Evolutionary conservation across 2,888 invertebrate genomes (phyloP).

Genomic region (Tipula unca): DNA sequence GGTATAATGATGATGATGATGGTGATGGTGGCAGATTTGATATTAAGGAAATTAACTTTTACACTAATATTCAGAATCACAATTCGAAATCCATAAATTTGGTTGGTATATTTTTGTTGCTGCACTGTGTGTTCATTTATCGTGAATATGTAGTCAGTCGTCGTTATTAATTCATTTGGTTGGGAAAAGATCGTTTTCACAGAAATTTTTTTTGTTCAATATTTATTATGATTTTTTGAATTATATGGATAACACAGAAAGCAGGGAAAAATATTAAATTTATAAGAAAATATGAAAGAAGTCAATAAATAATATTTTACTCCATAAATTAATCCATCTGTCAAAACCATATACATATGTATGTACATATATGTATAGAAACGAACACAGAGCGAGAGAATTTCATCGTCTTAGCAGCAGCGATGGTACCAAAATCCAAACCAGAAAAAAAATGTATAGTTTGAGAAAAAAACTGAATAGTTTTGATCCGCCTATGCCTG

Average conservation of each 20-base stretch:
- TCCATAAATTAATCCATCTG: conserved; percentile 14
- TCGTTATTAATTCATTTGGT: background rate
- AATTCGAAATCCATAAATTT: background rate
- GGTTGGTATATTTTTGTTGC: background rate
- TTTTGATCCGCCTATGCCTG: background rate
- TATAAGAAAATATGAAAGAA: conserved; percentile 14
- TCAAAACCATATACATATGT: background rate
- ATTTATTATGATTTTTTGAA: conserved; percentile 14
- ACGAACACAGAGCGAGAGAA: background rate
- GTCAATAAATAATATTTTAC: conserved; percentile 14
- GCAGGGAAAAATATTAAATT: background rate
- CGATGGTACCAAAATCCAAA: background rate
- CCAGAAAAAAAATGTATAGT: background rate
- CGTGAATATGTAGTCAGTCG: background rate
- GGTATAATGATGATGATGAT: background rate
- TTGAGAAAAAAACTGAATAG: background rate
- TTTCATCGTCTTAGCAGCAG: background rate
- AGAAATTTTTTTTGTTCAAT: background rate
- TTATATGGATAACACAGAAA: background rate
- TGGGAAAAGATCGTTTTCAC: background rate
- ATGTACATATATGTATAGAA: too few relatives aligned
- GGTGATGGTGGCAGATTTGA: background rate
- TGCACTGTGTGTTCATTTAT: background rate
- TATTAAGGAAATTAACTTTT: background rate
- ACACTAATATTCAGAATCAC: background rate